phyloP scores from a whole-genome alignment of 2,113 vertebrate species.

The Solea senegalensis region DNA sequence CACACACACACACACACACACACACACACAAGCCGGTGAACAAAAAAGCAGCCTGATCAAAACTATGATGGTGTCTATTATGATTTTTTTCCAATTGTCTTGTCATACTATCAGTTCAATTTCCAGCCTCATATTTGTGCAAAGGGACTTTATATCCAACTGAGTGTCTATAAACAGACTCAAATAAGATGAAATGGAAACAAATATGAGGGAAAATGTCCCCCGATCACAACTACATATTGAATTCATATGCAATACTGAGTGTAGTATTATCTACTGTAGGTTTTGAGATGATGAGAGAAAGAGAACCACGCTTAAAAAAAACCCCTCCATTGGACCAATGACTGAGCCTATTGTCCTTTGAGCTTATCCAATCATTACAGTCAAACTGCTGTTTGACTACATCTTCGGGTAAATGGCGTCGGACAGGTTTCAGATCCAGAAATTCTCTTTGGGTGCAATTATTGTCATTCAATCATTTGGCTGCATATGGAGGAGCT shows the following conservation, averaged over 20 bases:
- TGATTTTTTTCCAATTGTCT: not conserved
- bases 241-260: not conserved
- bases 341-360: not conserved
- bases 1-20: no score
- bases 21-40: no score
- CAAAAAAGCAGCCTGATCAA: no score
- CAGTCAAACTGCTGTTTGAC: not conserved
- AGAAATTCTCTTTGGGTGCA: constrained; percentile 5
- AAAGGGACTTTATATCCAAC: not conserved
- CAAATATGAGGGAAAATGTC: not conserved
- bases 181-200: not conserved
- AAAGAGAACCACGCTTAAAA: no score
- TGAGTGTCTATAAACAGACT: not conserved
- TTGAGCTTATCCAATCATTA: not conserved
- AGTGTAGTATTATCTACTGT: not conserved
- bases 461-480: constrained; percentile 17
- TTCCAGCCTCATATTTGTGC: not conserved
- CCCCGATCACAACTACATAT: not conserved
- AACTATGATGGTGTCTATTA: no score
- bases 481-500: constrained; percentile 1
- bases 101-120: not conserved
- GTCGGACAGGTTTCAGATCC: not conserved
- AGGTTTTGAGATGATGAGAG: no score
- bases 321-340: not conserved
- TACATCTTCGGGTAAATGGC: not conserved